Conservation (phyloP, 2,113 vertebrate genomes). For the Sinocyclocheilus rhinocerous region DNA sequence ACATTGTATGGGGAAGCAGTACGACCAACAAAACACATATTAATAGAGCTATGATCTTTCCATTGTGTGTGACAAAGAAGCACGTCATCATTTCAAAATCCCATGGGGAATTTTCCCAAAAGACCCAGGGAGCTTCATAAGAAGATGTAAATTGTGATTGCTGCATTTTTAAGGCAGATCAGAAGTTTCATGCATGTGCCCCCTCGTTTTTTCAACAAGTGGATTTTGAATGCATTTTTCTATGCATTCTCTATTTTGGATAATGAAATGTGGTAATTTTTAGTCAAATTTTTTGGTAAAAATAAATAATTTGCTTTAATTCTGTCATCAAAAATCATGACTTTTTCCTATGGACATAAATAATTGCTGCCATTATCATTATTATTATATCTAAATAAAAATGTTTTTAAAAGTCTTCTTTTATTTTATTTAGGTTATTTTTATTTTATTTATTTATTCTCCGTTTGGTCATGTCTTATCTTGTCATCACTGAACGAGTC, state of each 20-base stretch:
- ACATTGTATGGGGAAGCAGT: neutral
- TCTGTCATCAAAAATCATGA: no score
- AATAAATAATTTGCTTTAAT: no score
- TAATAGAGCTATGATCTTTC: conserved; percentile 16
- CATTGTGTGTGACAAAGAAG: neutral
- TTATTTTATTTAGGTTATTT: neutral
- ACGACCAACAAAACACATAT: neutral
- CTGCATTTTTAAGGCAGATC: neutral
- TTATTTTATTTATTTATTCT: neutral
- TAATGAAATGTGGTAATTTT: neutral
- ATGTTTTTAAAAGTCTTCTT: neutral
- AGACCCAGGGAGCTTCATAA: neutral
- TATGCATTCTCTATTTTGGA: neutral
- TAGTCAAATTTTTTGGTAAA: neutral
- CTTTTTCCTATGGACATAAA: no score
- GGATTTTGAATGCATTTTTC: no score
- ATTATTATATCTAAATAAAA: neutral
- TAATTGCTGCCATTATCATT: no score
- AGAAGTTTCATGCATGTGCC: neutral
- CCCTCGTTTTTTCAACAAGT: neutral
- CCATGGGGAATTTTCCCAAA: conserved; percentile 11
- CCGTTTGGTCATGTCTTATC: neutral
- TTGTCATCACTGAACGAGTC: neutral
- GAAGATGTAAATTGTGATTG: neutral
- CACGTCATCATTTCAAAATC: neutral